Evolutionary conservation across 2,888 invertebrate species (phyloP).

Genomic region (Drosophila acutilabella): DNA sequence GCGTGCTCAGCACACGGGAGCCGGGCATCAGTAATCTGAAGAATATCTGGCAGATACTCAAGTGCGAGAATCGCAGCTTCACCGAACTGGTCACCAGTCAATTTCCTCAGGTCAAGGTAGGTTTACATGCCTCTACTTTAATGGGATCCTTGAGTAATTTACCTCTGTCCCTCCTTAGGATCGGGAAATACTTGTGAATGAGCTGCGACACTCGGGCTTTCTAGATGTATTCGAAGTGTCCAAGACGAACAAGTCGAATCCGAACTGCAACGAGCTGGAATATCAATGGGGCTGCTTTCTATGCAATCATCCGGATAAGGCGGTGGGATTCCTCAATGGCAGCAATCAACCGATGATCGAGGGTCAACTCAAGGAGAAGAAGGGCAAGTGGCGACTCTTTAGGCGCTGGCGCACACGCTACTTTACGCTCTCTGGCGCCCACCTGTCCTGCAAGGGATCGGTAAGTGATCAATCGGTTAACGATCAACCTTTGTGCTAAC

Average conservation of each 20-base stretch:
- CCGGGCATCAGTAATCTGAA: slow-evolving; percentile 93
- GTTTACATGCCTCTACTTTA: no score
- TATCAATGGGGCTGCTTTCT: slow-evolving; percentile 95
- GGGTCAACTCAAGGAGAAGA: slow-evolving; percentile 96
- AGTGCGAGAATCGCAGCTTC: slow-evolving; percentile 95
- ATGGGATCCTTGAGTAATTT: background rate
- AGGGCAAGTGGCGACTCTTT: slow-evolving; percentile 96
- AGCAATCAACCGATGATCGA: slow-evolving; percentile 95
- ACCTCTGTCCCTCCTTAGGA: slow-evolving; percentile 86
- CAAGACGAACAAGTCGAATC: slow-evolving; percentile 85
- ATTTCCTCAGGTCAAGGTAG: slow-evolving; percentile 94
- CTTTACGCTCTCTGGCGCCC: slow-evolving; percentile 96
- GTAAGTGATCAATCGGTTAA: slow-evolving; percentile 86
- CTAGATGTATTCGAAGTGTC: slow-evolving; percentile 96
- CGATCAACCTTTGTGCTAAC: background rate
- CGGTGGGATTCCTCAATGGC: slow-evolving; percentile 91
- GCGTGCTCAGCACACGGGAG: slow-evolving; percentile 92
- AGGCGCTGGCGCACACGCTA: slow-evolving; percentile 96
- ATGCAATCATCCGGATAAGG: slow-evolving; percentile 96
- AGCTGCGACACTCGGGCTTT: slow-evolving; percentile 93
- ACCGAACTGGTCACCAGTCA: slow-evolving; percentile 96
- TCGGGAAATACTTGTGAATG: slow-evolving; percentile 93
- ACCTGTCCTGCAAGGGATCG: slow-evolving; percentile 93
- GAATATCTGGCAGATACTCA: slow-evolving; percentile 97
- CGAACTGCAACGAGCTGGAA: slow-evolving; percentile 86